phyloP scores from a whole-genome alignment of 2,888 invertebrate species.

The Elmis aenea region DNA sequence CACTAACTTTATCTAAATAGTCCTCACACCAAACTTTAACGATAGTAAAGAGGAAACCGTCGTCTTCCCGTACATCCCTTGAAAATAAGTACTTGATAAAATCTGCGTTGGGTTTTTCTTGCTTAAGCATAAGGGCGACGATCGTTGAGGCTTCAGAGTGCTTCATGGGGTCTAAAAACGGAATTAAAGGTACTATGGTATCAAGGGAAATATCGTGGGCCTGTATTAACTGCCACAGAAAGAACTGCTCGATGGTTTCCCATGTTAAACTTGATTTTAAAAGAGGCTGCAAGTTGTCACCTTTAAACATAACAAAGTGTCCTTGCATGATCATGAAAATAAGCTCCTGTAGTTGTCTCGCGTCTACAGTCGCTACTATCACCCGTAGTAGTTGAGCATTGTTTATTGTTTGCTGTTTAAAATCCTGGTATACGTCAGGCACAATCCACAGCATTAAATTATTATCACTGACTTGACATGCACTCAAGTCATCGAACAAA shows the following conservation, averaged over 20 bases:
- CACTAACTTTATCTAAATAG: slow-evolving; percentile 82
- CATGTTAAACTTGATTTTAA: slow-evolving; percentile 82
- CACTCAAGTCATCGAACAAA: slow-evolving; percentile 77
- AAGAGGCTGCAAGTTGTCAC: slow-evolving; percentile 68
- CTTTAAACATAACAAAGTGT: slow-evolving; percentile 76
- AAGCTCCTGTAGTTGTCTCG: slow-evolving; percentile 82
- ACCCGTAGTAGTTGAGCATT: slow-evolving; percentile 83
- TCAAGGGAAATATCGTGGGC: slow-evolving; percentile 94
- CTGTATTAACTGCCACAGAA: slow-evolving; percentile 92
- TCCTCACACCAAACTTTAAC: slow-evolving; percentile 93
- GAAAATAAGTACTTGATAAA: slow-evolving; percentile 79
- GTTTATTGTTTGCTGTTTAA: slow-evolving; percentile 80
- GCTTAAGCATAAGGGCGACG: slow-evolving; percentile 84
- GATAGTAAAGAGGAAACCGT: slow-evolving; percentile 86
- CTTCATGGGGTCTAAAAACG: slow-evolving; percentile 73
- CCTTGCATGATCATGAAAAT: slow-evolving; percentile 89
- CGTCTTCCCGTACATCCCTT: slow-evolving; percentile 60
- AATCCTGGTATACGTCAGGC: slow-evolving; percentile 88
- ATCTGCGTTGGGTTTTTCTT: slow-evolving; percentile 84
- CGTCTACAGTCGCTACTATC: slow-evolving; percentile 87
- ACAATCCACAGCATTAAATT: slow-evolving; percentile 86
- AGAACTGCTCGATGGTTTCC: slow-evolving; percentile 97
- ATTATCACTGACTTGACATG: slow-evolving; percentile 85
- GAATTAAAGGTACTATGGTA: slow-evolving; percentile 72
- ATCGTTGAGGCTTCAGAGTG: slow-evolving; percentile 92